Conservation (phyloP, 2,797 vertebrate genomes). For the Channallabes apus region DNA sequence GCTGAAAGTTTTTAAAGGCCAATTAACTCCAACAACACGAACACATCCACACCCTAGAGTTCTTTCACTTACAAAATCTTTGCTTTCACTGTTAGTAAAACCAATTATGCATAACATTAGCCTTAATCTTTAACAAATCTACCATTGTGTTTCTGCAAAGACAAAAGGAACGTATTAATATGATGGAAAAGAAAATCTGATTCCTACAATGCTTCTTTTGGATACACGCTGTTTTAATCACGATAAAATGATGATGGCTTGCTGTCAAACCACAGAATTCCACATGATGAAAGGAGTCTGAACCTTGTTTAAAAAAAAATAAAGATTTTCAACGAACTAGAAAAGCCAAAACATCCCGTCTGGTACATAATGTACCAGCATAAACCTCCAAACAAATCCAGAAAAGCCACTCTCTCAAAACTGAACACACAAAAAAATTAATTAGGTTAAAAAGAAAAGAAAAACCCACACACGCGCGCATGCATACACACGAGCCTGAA, state of each 20-base stretch:
- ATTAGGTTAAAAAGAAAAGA: not conserved
- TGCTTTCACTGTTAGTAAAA: not conserved
- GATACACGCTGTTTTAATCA: no score
- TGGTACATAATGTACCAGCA: not conserved
- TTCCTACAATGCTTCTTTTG: not conserved
- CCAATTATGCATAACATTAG: not conserved
- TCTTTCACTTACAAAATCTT: not conserved
- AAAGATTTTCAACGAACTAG: not conserved
- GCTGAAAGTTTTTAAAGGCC: no score
- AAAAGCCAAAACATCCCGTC: not conserved
- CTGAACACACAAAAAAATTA: not conserved
- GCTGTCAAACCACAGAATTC: not conserved
- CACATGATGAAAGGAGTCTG: not conserved
- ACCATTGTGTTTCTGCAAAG: not conserved
- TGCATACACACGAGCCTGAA: not conserved
- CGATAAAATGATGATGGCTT: not conserved
- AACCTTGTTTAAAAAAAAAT: not conserved
- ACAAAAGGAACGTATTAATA: not conserved
- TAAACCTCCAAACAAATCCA: not conserved
- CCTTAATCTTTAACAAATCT: not conserved
- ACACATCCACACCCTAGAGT: not conserved
- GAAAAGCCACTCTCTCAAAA: not conserved
- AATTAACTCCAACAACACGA: not conserved
- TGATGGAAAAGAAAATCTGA: not conserved
- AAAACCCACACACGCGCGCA: no score